These are phyloP conservation scores for Cetonia aurata DNA, from an alignment of 2,888 invertebrate genomes.

Conservation along the genomic window DNA sequence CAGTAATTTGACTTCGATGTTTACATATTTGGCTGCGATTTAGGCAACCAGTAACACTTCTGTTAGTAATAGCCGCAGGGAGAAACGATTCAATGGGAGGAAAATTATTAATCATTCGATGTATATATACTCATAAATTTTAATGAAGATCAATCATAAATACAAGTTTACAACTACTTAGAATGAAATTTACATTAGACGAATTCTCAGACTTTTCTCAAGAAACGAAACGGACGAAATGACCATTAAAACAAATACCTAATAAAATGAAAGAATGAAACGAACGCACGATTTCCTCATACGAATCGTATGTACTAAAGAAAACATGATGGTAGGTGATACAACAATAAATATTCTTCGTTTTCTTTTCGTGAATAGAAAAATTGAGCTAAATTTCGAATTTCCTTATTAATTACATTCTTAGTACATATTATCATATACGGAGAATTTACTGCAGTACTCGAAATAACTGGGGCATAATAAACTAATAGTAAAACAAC, in stretches of 20 bases:
- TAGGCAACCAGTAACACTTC: too few relatives aligned
- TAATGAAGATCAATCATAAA: constrained; percentile 53
- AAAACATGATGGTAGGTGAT: not conserved
- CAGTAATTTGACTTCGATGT: too few relatives aligned
- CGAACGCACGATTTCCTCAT: constrained; percentile 8
- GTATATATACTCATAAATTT: constrained; percentile 41
- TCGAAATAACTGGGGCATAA: constrained; percentile 2
- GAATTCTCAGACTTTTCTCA: constrained; percentile 53
- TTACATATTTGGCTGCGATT: too few relatives aligned
- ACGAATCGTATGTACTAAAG: constrained; percentile 1
- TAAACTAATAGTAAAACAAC: not conserved
- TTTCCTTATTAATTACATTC: constrained; percentile 36
- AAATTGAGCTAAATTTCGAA: constrained; percentile 60
- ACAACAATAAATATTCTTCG: too few relatives aligned
- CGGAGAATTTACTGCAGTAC: constrained; percentile 41
- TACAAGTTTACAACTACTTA: constrained; percentile 53
- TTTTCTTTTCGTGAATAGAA: constrained; percentile 48
- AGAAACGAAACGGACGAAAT: constrained; percentile 30
- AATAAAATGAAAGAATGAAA: constrained; percentile 29
- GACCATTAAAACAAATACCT: constrained; percentile 9
- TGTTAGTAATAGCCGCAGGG: too few relatives aligned
- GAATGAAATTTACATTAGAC: constrained; percentile 53
- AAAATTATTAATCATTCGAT: too few relatives aligned
- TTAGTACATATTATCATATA: constrained; percentile 44
- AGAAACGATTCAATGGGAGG: too few relatives aligned